Conservation (phyloP, 1,140 invertebrate genomes). For the Drosophila santomea region DNA sequence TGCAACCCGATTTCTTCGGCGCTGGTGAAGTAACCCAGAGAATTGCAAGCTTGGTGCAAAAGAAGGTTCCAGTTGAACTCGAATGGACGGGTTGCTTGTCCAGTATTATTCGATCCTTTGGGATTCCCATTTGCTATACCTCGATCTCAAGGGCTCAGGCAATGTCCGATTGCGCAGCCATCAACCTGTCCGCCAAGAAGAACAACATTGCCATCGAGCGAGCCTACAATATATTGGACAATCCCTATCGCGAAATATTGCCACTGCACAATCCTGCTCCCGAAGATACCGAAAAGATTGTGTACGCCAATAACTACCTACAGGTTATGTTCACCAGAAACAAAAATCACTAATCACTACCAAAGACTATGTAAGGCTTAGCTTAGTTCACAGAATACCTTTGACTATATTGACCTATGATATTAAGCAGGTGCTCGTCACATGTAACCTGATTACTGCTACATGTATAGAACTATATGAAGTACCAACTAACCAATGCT, state of each 20-base stretch:
- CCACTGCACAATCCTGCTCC: slow-evolving; percentile 36
- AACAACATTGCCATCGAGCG: slow-evolving; percentile 11
- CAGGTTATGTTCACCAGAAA: slow-evolving; percentile 40
- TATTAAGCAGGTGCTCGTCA: background rate
- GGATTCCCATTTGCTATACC: slow-evolving; percentile 56
- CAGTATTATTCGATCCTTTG: slow-evolving; percentile 16
- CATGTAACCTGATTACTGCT: background rate
- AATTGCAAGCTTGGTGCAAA: slow-evolving; percentile 1
- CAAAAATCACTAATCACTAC: background rate
- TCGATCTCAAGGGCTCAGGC: slow-evolving; percentile 24
- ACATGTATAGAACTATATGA: background rate
- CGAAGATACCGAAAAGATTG: slow-evolving; percentile 32
- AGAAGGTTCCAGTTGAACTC: background rate
- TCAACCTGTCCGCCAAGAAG: slow-evolving; percentile 15
- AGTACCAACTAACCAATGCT: background rate
- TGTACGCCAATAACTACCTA: slow-evolving; percentile 59
- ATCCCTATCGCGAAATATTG: slow-evolving; percentile 62
- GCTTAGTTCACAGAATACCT: background rate
- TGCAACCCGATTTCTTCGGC: slow-evolving; percentile 43
- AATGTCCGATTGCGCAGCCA: slow-evolving; percentile 21
- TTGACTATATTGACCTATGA: background rate
- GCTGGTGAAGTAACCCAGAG: slow-evolving; percentile 5
- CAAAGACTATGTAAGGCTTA: background rate
- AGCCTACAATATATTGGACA: slow-evolving; percentile 25
- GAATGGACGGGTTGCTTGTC: slow-evolving; percentile 32